phyloP scores from a whole-genome alignment of 2,888 invertebrate species.

The Megaustenia siamemsis region DNA sequence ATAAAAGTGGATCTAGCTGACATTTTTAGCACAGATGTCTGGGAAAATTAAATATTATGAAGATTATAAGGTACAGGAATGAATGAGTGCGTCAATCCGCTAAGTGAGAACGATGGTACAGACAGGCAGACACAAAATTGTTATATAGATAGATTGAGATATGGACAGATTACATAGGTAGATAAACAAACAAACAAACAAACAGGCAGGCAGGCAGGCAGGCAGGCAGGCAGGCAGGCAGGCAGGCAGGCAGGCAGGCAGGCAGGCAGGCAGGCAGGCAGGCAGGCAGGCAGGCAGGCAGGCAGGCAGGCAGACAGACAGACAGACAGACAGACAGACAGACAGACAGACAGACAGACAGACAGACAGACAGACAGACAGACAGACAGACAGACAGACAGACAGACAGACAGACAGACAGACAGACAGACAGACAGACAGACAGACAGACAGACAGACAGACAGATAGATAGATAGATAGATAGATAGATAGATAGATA shows the following conservation, averaged over 20 bases:
- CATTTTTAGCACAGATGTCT: no score
- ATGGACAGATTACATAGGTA: background rate
- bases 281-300: constrained; percentile 11
- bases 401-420: constrained; percentile 22
- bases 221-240: constrained; percentile 19
- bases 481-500: background rate
- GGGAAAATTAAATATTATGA: no score
- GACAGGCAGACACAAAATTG: background rate
- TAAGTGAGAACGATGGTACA: background rate
- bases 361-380: constrained; percentile 13
- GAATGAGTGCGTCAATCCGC: background rate
- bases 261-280: constrained; percentile 35
- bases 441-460: background rate
- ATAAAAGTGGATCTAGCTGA: no score
- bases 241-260: constrained; percentile 16
- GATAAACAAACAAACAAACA: no score
- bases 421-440: background rate
- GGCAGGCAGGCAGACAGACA: background rate
- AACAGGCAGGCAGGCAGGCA: background rate
- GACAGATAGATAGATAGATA: background rate
- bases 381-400: background rate
- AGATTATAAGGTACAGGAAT: background rate
- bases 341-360: constrained; percentile 20
- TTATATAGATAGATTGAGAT: background rate
- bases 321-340: constrained; percentile 35